Base-by-base conservation (phyloP, 2,797 vertebrate genomes). In the Xerus rutilus region DNA sequence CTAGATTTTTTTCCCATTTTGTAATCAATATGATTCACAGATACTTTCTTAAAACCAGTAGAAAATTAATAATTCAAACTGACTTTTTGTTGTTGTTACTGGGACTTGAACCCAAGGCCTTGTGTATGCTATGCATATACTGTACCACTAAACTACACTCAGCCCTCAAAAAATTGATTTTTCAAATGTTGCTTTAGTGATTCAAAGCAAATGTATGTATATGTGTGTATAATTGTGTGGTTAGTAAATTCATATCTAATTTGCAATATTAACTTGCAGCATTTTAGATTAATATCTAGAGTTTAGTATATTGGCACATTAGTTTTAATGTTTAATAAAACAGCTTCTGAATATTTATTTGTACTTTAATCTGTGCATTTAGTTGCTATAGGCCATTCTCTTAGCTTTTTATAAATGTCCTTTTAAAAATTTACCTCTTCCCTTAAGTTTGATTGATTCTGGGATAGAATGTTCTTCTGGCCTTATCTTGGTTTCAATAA, bases 211-310 rank as follows among this genome's bases (percentile, higher is more conserved):
- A 47, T 59, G 2, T 72, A 13, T 62, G 7, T 86, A 12, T 57
- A 2, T 54, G 54, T 57, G 20, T 57, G 20, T 21, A 7, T 57
- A 57, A 62, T 52, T 88, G 30, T 89, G 3, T 65, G 67, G 32
- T 14, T 35, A 82, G 28, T 81, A 81, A 12, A 72, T 54, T 91
- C 4, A 25, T 84, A 88, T 52, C 4, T 39, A 93, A 91, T 78
- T 91, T 92, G 23, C 11, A 95, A 2, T 93, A 57, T 90, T 70
- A 87, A 3, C 69, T 93, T 76, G 15, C 11, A 72, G 47, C 21
- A 70, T 95, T 94, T 96, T 97, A 89, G 62, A 91, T 84, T 93
- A 93, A 94, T 93, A 89, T 89, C 13, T 78, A 62, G 20, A 82
- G 59, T 90, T 94, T 95, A 72, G 17, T 86, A 59, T 43, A 78